Evolutionary conservation across 2,888 invertebrate genomes (phyloP).

Genomic region (Cylindroiulus punctatus): DNA sequence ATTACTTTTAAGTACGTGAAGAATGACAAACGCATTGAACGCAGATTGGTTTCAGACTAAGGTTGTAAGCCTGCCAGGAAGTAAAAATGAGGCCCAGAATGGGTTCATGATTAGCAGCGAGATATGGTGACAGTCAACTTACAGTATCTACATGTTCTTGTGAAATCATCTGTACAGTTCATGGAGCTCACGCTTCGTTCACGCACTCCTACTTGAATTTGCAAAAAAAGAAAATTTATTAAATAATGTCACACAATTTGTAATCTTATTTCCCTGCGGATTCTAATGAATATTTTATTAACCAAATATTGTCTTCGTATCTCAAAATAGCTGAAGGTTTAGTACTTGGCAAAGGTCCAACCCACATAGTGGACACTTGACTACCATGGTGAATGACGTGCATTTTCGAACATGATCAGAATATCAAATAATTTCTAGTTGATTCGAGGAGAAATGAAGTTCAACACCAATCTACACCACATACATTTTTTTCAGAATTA

Average conservation of each 20-base stretch:
- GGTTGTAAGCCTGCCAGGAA: neutral
- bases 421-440: neutral
- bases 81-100: neutral
- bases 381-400: neutral
- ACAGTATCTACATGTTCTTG: neutral
- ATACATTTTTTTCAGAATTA: too few relatives aligned
- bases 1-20: neutral
- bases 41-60: neutral
- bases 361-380: neutral
- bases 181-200: neutral
- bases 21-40: neutral
- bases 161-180: neutral
- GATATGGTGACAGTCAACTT: neutral
- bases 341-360: neutral
- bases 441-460: neutral
- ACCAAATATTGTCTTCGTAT: neutral
- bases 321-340: constrained; percentile 16
- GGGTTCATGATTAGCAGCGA: neutral
- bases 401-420: neutral
- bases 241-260: neutral
- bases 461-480: too few relatives aligned
- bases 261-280: neutral
- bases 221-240: neutral
- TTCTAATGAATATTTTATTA: neutral
- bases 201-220: neutral